Evolutionary conservation across 2,113 vertebrate genomes (phyloP), one percentile per base, ranked within the genome.

Genomic region (Colossoma macropomum): DNA sequence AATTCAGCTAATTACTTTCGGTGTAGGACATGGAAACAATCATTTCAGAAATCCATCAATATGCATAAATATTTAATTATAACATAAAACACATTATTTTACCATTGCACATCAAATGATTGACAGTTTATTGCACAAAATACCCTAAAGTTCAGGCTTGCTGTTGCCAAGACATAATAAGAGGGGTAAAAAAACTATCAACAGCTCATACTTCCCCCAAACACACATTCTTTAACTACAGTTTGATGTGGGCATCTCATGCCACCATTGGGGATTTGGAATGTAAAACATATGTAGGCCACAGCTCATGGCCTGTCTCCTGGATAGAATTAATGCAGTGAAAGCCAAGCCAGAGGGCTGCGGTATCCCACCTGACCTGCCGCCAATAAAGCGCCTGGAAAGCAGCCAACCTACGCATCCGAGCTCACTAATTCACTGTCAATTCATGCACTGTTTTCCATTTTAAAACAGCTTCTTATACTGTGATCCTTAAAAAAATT

Each of bases 251-350:
- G 63, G 59, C 78, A 59, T 50, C 56, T 73, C 56, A 73, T 84
- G 30, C 45, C 17, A 60, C 79, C 81, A 50, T 84, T 89, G 75
- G 77, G 73, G 82, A 80, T 85, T 82, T 83, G 50, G 60, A 78
- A 10, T 74, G 27, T 75, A 82, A 79, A 90, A 86, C 81, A 87
- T 77, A 89, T 89, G 84, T 84, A 84, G 84, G 78, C 79, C 83
- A 87, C 83, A 30, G 80, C 84, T 84, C 63, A 27, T 34, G 62
- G 25, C 62, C 87, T 87, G 62, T 73, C 28, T 83, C 59, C 72
- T 77, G 79, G 80, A 75, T 75, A 65, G 77, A 71, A 66, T 71
- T 71, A 86, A 78, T 81, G 60, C 66, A 81, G 73, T 30, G 66
- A 72, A 69, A 17, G 74, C 52, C 74, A 62, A 54, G 78, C 5